Evolutionary conservation across 2,797 vertebrate genomes (phyloP).

Genomic region (Rousettus madagascariensis): DNA sequence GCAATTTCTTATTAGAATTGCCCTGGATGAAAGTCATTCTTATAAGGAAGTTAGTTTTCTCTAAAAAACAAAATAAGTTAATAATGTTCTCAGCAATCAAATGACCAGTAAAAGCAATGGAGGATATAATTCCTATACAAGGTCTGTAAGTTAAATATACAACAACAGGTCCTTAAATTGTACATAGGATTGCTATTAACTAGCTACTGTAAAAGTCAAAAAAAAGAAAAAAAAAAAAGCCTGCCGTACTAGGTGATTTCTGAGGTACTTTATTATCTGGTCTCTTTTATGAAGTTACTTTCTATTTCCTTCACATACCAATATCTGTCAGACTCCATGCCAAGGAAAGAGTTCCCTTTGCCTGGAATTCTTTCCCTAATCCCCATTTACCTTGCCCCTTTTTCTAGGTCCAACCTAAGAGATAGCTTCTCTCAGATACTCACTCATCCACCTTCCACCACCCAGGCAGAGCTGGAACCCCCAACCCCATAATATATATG

Average conservation of each 20-base stretch:
- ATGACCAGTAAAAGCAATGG: neutral
- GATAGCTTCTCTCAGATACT: neutral
- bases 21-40: neutral
- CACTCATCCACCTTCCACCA: neutral
- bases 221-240: neutral
- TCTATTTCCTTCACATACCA: neutral
- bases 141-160: neutral
- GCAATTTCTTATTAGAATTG: neutral
- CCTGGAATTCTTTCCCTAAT: neutral
- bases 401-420: neutral
- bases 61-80: neutral
- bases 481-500: fast-evolving
- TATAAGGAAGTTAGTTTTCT: neutral
- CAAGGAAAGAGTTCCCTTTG: neutral
- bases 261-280: neutral
- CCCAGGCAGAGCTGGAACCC: neutral
- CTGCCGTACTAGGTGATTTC: neutral
- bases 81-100: neutral
- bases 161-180: neutral
- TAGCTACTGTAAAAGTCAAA: neutral
- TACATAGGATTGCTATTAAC: neutral
- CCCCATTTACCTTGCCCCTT: neutral
- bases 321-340: neutral
- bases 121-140: neutral
- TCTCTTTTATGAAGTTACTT: neutral